Evolutionary conservation across 2,797 vertebrate species (phyloP).

Genomic region (Moxostoma hubbsi): DNA sequence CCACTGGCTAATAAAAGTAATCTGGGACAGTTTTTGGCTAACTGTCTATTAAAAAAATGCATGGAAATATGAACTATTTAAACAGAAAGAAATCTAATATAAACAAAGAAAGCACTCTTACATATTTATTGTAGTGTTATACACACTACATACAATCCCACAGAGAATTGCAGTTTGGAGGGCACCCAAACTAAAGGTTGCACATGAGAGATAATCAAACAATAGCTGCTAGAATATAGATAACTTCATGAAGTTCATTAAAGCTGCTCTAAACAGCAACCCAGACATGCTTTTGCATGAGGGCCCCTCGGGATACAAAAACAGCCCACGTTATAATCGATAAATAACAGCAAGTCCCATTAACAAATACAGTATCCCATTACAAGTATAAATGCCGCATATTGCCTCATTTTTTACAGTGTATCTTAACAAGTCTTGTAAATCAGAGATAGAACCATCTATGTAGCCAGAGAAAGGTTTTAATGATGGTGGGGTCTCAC

Average conservation of each 20-base stretch:
- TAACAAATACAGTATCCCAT: conserved; percentile 94
- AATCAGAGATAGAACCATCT: conserved; percentile 90
- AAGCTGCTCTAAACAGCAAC: conserved; percentile 40
- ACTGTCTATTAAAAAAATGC: too few species aligned
- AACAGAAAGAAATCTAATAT: background rate
- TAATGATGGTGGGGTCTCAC: conserved; percentile 88
- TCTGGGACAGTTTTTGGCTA: too few species aligned
- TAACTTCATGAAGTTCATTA: conserved; percentile 42
- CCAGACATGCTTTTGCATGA: conserved; percentile 63
- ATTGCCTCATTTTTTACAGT: conserved; percentile 87
- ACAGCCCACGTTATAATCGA: conserved; percentile 68
- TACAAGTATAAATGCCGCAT: conserved; percentile 92
- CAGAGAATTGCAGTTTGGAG: conserved; percentile 18
- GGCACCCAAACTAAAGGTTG: conserved; percentile 29
- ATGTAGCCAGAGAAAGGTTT: conserved; percentile 85
- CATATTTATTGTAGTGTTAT: background rate
- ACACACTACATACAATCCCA: conserved; percentile 45
- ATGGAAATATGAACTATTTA: background rate
- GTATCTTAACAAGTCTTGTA: conserved; percentile 97
- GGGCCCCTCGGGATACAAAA: conserved; percentile 50
- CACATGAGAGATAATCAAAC: background rate
- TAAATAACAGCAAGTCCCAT: conserved; percentile 87
- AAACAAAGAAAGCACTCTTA: background rate
- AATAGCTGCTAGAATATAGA: conserved; percentile 23
- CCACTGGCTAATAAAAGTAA: too few species aligned